Conservation (phyloP, 2,888 invertebrate genomes). For the Orthonevra nobilis region DNA sequence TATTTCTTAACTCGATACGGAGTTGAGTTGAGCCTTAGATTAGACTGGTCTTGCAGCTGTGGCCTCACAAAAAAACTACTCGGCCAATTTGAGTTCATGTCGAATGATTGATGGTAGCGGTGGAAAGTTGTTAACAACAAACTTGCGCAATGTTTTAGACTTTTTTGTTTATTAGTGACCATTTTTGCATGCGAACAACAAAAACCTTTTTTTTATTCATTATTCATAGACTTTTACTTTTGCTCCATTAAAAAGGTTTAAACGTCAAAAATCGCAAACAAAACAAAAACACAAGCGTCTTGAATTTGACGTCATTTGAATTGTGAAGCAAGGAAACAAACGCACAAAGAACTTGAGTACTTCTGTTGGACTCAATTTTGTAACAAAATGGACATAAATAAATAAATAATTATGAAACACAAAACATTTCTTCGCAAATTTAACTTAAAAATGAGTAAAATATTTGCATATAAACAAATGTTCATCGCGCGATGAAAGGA, state of each 20-base stretch:
- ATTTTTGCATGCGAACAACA: slow-evolving; percentile 25
- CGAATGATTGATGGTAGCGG: slow-evolving; percentile 26
- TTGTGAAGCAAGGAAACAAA: too few relatives aligned
- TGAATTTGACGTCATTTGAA: too few relatives aligned
- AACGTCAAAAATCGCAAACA: too few relatives aligned
- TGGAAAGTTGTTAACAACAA: neutral
- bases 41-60: slow-evolving; percentile 8
- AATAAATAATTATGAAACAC: slow-evolving; percentile 23
- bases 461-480: slow-evolving; percentile 48
- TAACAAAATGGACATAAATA: slow-evolving; percentile 20
- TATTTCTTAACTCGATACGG: neutral
- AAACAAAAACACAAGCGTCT: too few relatives aligned
- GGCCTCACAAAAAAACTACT: slow-evolving; percentile 19
- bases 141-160: slow-evolving; percentile 17
- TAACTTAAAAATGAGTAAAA: too few relatives aligned
- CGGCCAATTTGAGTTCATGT: slow-evolving; percentile 9
- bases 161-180: slow-evolving; percentile 10
- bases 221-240: slow-evolving; percentile 54
- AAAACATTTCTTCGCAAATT: slow-evolving; percentile 9
- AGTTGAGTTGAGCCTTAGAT: slow-evolving; percentile 4
- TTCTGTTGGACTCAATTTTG: too few relatives aligned
- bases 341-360: too few relatives aligned
- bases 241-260: slow-evolving; percentile 22
- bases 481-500: slow-evolving; percentile 28
- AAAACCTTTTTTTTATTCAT: slow-evolving; percentile 9